Base-by-base conservation (phyloP, 2,797 vertebrate genomes). In the Pogonophryne albipinna region DNA sequence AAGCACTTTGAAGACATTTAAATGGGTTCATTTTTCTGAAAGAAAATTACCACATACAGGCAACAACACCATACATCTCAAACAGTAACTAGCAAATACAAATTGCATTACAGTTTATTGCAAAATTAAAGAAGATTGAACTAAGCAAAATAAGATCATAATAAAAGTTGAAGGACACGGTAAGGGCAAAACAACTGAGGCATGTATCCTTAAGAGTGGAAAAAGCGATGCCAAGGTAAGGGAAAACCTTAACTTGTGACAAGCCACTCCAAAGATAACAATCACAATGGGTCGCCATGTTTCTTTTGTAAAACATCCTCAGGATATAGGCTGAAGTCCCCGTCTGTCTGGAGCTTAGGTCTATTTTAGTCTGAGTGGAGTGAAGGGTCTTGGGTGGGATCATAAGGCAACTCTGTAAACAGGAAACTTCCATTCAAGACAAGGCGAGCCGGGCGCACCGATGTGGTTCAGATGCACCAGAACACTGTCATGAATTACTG, bases 251-350 rank as follows among this genome's bases (percentile, higher is more conserved):
- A 76, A 73, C 44, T 74, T 70, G 75, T 46, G 70, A 72, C 72
- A 71, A 73, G 71, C 79, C 67, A 66, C 38, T 47, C 12, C 27
- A 82, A 76, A 70, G 65, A 83, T 74, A 81, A 84, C 87, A 89
- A 90, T 86, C 82, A 84, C 87, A 90, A 90, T 86, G 74, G 79
- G 80, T 62, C 57, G 17, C 79, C 64, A 51, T 79, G 85, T 85
- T 89, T 89, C 84, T 90, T 94, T 93, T 92, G 90, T 92, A 63
- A 87, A 84, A 87, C 92, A 93, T 95, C 94, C 94, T 95, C 75
- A 95, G 95, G 94, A 95, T 92, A 88, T 82, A 61, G 83, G 53
- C 83, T 74, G 62, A 89, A 90, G 89, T 87, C 88, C 89, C 89
- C 60, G 23, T 84, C 73, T 52, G 71, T 90, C 80, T 76, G 75